Evolutionary conservation across 2,888 invertebrate genomes (phyloP), one percentile per base, ranked within the genome.

Genomic region (Pantelozetes paolii): DNA sequence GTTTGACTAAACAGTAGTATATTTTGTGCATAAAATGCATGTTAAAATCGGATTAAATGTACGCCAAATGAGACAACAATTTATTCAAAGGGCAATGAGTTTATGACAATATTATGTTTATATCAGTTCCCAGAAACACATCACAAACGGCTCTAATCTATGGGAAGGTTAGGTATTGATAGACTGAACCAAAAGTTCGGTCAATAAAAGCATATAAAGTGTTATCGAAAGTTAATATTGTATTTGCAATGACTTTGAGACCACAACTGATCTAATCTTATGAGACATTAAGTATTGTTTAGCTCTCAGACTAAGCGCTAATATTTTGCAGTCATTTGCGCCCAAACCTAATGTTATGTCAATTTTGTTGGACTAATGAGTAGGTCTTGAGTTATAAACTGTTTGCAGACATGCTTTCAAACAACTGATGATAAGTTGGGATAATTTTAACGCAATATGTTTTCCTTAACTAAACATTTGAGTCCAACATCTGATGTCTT

Each of bases 341-440:
- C 11, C 18, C 18, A 45, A 45, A 18, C 45, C 15, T 13, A 45
- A 45, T 15, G 15, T 45, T 8, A 54, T 20, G 23, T 54, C 28
- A 26, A 54, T 8, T 54, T 54, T 54, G 54, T 50, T 50, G 18
- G 28, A 28, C 59, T 59, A 59, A 59, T 59, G 59, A 59, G 59
- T 30, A 59, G 3, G 30, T 20, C 32, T 59, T 59, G 59, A 59
- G 23, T 59, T 59, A 28, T 59, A 59, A 59, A 59, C 59, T 59
- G 28, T 30, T 57, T 20, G n/a, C 2, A 50, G 13, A 50, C 50
- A 50, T 50, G 45, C 36, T 36, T 11, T 45, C 45, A 9, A 45
- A 23, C 23, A 50, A 50, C 2, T 20, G 50, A 50, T 23, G 50
- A 50, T 3, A 50, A 15, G 50, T 54, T 54, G 20, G 18, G 54